Evolutionary conservation across 2,797 vertebrate species (phyloP), one percentile per base, ranked within the genome.

Genomic region (Apogon hyalosoma): DNA sequence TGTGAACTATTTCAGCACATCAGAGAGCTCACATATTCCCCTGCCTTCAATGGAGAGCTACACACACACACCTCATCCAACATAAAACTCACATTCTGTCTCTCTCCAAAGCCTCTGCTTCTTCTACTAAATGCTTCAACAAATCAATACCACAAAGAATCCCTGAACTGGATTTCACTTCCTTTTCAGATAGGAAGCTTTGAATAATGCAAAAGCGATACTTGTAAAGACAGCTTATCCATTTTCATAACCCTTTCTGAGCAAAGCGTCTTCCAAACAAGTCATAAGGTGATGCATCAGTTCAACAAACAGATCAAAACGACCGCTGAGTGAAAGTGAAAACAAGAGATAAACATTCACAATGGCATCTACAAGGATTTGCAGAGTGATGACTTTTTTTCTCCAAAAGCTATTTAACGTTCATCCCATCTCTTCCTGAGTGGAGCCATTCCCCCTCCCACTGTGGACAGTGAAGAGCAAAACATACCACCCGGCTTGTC

Each of bases 1-100:
- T 92, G 91, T 88, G 89, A 91, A 91, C 88, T 88, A 92, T 92
- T 93, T 90, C 84, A 66, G 69, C 87, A 85, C 83, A 89, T 90
- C 82, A 81, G 82, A 88, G 76, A 70, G 77, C 82, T 83, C 80
- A 24, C 80, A 74, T 75, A 76, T 77, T 84, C 77, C 72, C 40
- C 55, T 12, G 55, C 69, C 76, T 82, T 83, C 52, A 45, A 39
- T 63, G 2, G 42, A 64, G 69, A 69, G 55, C 65, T 56, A 47
- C 36, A 57, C 60, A 57, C 60, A 57, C 71, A 61, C 63, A 50
- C 28, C 63, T 70, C 74, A 38, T 73, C 61, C 60, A 62, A 41
- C 57, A 68, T 64, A 67, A 70, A 86, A 72, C 76, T 79, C 72
- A 63, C 75, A 76, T 76, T 63, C 63, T 39, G 50, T 54, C 79